Conservation (phyloP, 2,797 vertebrate species). For the Petrocephalus sullivani region DNA sequence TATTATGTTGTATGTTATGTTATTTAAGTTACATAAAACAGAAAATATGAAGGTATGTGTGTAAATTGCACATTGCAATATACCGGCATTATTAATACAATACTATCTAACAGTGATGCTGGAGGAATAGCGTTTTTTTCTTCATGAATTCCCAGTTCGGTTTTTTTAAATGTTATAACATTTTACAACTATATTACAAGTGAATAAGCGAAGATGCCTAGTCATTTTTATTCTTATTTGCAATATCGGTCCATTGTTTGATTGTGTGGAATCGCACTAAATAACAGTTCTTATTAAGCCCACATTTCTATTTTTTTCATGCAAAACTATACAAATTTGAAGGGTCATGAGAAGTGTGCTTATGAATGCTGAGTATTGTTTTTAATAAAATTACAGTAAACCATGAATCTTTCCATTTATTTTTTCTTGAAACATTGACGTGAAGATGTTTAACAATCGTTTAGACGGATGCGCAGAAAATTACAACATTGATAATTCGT, state of each 20-base stretch:
- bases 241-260: not conserved
- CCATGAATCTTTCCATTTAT: not conserved
- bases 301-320: not conserved
- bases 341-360: not conserved
- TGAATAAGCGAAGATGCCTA: not conserved
- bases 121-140: not conserved
- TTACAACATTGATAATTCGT: not conserved
- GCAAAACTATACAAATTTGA: not conserved
- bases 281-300: not conserved
- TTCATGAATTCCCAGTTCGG: not conserved
- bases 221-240: not conserved
- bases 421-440: not conserved
- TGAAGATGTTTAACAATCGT: not conserved
- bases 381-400: constrained; percentile 3
- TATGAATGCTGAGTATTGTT: constrained; percentile 4
- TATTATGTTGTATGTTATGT: not conserved
- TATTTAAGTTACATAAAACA: not conserved
- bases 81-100: not conserved
- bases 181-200: not conserved
- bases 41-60: not conserved
- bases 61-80: constrained; percentile 1
- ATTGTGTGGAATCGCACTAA: not conserved
- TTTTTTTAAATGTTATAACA: not conserved
- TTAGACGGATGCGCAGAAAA: not conserved
- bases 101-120: not conserved